Base-by-base conservation (phyloP, 2,888 invertebrate species). In the Lumbricus terrestris region DNA sequence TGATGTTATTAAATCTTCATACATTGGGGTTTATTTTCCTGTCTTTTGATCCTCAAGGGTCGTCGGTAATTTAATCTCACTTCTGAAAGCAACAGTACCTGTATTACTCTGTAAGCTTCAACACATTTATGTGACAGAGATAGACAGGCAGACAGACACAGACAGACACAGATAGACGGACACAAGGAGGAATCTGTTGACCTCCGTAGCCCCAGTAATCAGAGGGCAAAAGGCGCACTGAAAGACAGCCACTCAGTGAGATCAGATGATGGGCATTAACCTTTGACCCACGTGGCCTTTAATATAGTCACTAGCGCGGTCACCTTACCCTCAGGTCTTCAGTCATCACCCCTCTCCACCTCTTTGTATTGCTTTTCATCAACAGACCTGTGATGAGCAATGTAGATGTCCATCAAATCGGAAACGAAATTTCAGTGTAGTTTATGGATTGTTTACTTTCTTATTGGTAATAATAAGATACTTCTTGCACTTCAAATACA, bases 181-280 rank as follows among this genome's bases (percentile, higher is more conserved):
- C 29, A n/a, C 29, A n/a, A 69, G 69, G 69, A n/a, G n/a, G 29
- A 13, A 11, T 69, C 69, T 29, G 69, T 69, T 69, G 69, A 69
- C 69, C 69, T n/a, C 69, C n/a, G 69, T 69, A 29, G n/a, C 69
- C 69, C n/a, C 69, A 69, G n/a, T 69, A 69, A 69, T 69, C 69
- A 69, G 69, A 69, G 69, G 69, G 69, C 69, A 29, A 69, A 8
- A 69, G n/a, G n/a, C 69, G 5, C 23, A 47, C 47, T 47, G 47
- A 47, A 47, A 69, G 69, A 69, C 69, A 69, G 69, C n/a, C 69
- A 69, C 69, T 69, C 69, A 69, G 69, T 69, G 69, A 69, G 69
- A 69, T 69, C 69, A 69, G 69, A 69, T 69, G 69, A 69, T 69
- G 69, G 69, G 69, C 69, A n/a, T 69, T 69, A 69, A 69, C 69